A percentile compares a stretch with the other conserved stretches of the same genome.
Conservation (phyloP, 2,888 invertebrate species). For the Eudemis profundana region DNA sequence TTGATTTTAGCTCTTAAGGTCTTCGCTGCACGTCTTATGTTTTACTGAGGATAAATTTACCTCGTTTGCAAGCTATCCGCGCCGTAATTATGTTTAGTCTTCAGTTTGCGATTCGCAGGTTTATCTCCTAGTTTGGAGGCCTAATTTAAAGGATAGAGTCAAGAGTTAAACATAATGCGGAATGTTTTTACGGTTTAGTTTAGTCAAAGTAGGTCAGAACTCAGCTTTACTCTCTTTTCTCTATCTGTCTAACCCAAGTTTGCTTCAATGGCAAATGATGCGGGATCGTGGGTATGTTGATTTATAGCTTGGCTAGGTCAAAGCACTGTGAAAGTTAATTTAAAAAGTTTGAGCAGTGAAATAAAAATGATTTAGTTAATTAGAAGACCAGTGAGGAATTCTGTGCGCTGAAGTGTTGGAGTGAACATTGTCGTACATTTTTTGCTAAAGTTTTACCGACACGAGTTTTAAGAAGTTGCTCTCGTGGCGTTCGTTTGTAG, state of each 20-base stretch:
- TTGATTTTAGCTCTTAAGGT: slow-evolving; percentile 7
- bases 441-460: slow-evolving; percentile 15
- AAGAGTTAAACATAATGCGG: not conserved
- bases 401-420: slow-evolving; percentile 10
- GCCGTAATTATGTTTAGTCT: slow-evolving; percentile 14
- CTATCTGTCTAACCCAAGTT: too few species aligned
- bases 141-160: slow-evolving; percentile 7
- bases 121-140: slow-evolving; percentile 15
- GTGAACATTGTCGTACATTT: slow-evolving; percentile 8
- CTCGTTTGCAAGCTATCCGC: slow-evolving; percentile 25
- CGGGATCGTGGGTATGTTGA: not conserved
- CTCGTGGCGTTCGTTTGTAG: slow-evolving; percentile 20
- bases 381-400: slow-evolving; percentile 17
- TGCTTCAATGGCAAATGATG: slow-evolving; percentile 2
- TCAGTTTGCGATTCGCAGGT: slow-evolving; percentile 9
- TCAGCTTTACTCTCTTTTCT: too few species aligned
- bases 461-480: slow-evolving; percentile 23
- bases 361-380: slow-evolving; percentile 34
- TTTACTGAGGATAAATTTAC: not conserved
- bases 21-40: slow-evolving; percentile 9
- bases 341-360: slow-evolving; percentile 32
- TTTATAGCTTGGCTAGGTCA: slow-evolving; percentile 21
- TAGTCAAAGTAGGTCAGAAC: not conserved
- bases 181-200: not conserved
- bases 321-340: slow-evolving; percentile 23